A percentile compares a stretch with the other conserved stretches of the same genome.
These are phyloP conservation scores for Sitobion miscanthi DNA, from an alignment of 1,140 invertebrate genomes.

Conservation along the genomic window DNA sequence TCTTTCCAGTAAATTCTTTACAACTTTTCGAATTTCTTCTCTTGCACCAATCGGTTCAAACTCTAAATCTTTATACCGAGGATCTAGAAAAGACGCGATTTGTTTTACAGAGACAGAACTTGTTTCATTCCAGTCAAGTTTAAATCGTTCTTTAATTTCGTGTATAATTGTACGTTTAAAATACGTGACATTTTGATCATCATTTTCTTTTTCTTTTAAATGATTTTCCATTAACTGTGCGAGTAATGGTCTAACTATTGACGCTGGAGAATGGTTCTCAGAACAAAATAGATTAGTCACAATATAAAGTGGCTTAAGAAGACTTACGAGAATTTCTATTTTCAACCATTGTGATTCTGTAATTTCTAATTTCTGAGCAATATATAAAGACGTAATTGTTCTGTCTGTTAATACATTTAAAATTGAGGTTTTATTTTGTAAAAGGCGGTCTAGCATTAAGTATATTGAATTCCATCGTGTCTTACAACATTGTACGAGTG, in stretches of 20 bases:
- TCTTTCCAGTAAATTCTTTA: neutral
- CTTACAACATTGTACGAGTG: too few relatives aligned
- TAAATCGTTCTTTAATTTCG: slow-evolving; percentile 4
- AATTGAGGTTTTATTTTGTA: too few relatives aligned
- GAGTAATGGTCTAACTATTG: neutral
- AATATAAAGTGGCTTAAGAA: too few relatives aligned
- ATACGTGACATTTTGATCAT: slow-evolving; percentile 8
- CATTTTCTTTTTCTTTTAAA: neutral
- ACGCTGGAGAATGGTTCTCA: too few relatives aligned
- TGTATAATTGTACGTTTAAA: slow-evolving; percentile 11
- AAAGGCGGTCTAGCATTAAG: too few relatives aligned
- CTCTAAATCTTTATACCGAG: slow-evolving; percentile 35
- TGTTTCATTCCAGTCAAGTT: slow-evolving; percentile 8
- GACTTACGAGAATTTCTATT: too few relatives aligned
- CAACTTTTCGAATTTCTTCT: neutral
- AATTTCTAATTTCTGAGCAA: too few relatives aligned
- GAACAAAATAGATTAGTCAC: too few relatives aligned
- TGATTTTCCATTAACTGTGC: neutral
- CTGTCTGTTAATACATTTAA: too few relatives aligned
- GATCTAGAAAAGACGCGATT: slow-evolving; percentile 33
- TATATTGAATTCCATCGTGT: too few relatives aligned
- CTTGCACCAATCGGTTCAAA: slow-evolving; percentile 14
- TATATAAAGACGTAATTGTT: too few relatives aligned
- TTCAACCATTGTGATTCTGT: too few relatives aligned
- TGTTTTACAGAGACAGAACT: slow-evolving; percentile 25